These are phyloP conservation scores for Aurelia aurita DNA, from an alignment of 30 jellyfish, hydroid and myxozoan genomes.

Conservation along the genomic window DNA sequence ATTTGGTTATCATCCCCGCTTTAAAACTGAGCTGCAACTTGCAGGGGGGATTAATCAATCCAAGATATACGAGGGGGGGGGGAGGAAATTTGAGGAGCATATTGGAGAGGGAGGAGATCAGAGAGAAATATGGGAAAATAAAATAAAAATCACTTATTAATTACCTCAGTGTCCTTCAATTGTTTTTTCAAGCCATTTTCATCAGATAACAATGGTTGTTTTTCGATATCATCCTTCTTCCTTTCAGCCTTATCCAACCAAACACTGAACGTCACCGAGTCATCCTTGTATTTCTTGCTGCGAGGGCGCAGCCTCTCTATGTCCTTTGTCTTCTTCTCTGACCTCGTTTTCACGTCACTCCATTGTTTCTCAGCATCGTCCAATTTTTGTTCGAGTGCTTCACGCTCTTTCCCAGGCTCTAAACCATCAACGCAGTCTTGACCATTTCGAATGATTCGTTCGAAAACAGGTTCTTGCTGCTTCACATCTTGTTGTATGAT, in stretches of 20 bases:
- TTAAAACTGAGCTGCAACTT: no score
- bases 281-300: slow-evolving; percentile 65
- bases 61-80: no score
- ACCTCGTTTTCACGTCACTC: slow-evolving; percentile 60
- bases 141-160: no score
- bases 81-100: no score
- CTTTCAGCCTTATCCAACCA: slow-evolving; percentile 86
- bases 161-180: slow-evolving; percentile 77
- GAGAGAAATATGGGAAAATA: no score
- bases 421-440: slow-evolving; percentile 59
- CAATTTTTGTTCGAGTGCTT: slow-evolving; percentile 62
- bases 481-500: slow-evolving; percentile 79
- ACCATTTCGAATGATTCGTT: slow-evolving; percentile 84
- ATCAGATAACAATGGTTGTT: slow-evolving; percentile 21
- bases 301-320: slow-evolving; percentile 74
- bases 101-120: no score
- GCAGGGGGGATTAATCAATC: no score
- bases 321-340: slow-evolving; percentile 66
- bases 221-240: slow-evolving; percentile 68
- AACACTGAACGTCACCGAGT: slow-evolving; percentile 70
- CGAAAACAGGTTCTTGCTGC: slow-evolving; percentile 90
- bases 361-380: slow-evolving; percentile 69
- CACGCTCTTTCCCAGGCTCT: slow-evolving; percentile 87
- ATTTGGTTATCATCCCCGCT: no score
- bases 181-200: slow-evolving; percentile 65